These are phyloP conservation scores for Chironomus tepperi DNA, from an alignment of 1,140 invertebrate species.

Conservation along the genomic window DNA sequence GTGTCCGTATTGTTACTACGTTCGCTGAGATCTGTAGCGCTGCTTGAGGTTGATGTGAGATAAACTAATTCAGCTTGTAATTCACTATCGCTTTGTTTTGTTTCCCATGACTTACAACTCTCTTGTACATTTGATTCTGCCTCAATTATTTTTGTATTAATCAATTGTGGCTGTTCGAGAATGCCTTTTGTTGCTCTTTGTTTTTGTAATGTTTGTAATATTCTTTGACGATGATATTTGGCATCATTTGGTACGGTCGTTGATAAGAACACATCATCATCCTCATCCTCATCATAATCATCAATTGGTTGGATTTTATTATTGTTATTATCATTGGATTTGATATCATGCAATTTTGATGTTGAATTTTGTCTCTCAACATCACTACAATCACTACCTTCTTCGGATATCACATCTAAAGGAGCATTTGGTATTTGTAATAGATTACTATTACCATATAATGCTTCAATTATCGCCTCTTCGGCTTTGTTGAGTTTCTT, in stretches of 20 bases:
- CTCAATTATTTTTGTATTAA: conserved; percentile 17
- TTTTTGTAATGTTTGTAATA: neutral
- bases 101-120: conserved; percentile 15
- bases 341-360: neutral
- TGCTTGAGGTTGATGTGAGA: conserved; percentile 9
- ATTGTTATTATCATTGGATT: neutral
- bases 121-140: neutral
- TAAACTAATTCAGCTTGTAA: conserved; percentile 12
- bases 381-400: conserved; percentile 19
- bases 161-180: neutral
- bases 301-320: neutral
- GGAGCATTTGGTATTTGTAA: neutral
- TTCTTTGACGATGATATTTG: too few species aligned
- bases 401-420: conserved; percentile 16
- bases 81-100: neutral
- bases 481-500: conserved; percentile 15
- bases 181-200: neutral
- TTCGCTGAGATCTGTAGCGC: conserved; percentile 9
- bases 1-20: neutral
- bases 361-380: neutral
- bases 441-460: neutral
- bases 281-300: neutral
- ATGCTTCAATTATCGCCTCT: conserved; percentile 22
- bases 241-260: neutral
- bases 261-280: conserved; percentile 15